Base-by-base conservation (phyloP, 1,140 invertebrate species). In the Pteromalus puparum region DNA sequence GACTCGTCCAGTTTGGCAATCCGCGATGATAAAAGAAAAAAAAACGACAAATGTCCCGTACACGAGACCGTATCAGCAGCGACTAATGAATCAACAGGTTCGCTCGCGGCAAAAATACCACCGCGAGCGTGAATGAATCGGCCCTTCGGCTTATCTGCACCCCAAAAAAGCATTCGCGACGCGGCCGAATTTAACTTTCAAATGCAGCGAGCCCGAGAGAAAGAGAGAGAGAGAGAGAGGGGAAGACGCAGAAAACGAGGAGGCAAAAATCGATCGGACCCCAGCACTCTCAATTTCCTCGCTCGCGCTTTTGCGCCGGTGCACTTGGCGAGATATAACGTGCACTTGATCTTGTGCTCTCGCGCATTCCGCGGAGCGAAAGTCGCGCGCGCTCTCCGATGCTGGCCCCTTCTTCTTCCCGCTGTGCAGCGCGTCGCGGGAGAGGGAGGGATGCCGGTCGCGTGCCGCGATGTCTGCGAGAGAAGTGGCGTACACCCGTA, bases 361-460 rank as follows among this genome's bases (percentile, higher is more conserved):
- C 34, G 82, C 42, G 82, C 75, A 78, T 78, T 79, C 82, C 67
- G 67, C 28, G 81, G 28, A 80, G 48, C 46, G 34, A 42, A 84
- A 82, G 68, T 86, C 42, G 1, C 81, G 84, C 68, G 77, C 85
- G 76, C 74, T 12, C 42, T n/a, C 34, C 1, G 38, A 4, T 18
- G 46, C 42, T 46, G 7, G 6, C 68, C 68, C 46, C 30, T 12
- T n/a, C 38, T 61, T 13, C 18, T 53, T 53, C 21, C 6, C 53
- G 53, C 53, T 61, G 53, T 42, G 34, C 21, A 30, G 86, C 85
- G 85, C 84, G 83, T 84, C 86, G 82, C 70, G 76, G 67, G 65
- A 42, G 42, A 70, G 26, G 78, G 34, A 65, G 77, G 76, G 78
- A 85, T 82, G 85, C 78, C 85, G 82, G 85, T 86, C 86, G 82